Percentiles rank a stretch among this genome's conserved stretches.
phyloP scores from a whole-genome alignment of 2,113 vertebrate species.

The Elaphurus davidianus region DNA sequence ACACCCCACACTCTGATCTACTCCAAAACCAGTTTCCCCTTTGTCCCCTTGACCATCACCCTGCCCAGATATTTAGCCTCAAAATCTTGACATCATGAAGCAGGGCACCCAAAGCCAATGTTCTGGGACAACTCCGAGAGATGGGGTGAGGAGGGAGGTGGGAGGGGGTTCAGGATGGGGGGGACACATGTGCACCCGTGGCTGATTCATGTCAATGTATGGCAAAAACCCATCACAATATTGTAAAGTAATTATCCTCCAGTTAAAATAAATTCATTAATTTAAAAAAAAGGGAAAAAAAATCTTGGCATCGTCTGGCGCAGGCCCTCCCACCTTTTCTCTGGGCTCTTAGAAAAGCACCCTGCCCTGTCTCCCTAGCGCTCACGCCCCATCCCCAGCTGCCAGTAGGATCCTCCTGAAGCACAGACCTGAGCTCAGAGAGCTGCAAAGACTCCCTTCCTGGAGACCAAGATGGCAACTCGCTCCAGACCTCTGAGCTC shows the following conservation, averaged over 20 bases:
- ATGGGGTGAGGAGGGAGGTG: neutral
- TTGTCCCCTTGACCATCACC: neutral
- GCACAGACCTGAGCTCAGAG: neutral
- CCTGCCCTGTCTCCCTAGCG: accelerated
- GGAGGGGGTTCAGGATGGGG: neutral
- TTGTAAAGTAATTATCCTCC: neutral
- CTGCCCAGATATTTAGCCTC: neutral
- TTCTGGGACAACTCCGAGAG: neutral
- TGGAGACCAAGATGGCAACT: neutral
- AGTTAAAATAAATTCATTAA: neutral
- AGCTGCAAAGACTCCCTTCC: neutral
- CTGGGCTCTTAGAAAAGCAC: neutral
- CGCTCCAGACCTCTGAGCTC: neutral
- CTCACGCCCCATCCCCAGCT: neutral
- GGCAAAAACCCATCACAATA: neutral
- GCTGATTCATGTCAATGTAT: neutral
- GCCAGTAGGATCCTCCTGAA: accelerated
- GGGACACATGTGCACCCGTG: neutral
- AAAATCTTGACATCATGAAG: neutral
- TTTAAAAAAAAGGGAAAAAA: neutral
- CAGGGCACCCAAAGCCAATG: neutral
- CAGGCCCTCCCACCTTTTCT: neutral
- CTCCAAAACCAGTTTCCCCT: neutral
- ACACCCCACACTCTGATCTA: accelerated
- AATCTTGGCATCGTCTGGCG: accelerated